Evolutionary conservation across 1,140 invertebrate species (phyloP), one percentile per base, ranked within the genome.

Genomic region (Ptiloglossa arizonensis): DNA sequence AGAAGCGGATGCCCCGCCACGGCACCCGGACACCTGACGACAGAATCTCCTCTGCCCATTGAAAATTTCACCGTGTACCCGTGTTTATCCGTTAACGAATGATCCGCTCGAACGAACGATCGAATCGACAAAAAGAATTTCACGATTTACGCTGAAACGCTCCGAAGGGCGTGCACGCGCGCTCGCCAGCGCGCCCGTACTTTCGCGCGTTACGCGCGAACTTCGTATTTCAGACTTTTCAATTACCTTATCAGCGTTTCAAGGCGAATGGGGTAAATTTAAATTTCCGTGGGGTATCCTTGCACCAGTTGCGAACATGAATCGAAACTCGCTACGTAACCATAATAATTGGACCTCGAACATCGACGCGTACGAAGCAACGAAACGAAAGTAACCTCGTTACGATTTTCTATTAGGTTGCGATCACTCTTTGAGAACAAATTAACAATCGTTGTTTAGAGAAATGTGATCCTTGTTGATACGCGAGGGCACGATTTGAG

Each of bases 51-150:
- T 60, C 15, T 1, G 15, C 2, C 32, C n/a, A 22, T 48, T 15
- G 13, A 17, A 48, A 3, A 24, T 13, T 60, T 48, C 38, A 1
- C 27, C 22, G 11, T 2, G 35, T 3, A 8, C 13, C 0, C 17
- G 27, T 35, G 41, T 60, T 35, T 60, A 48, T 60, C 56, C n/a
- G 22, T 59, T 29, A 35, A 24, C 27, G 38, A 44, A 59, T n/a
- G 68, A 59, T 29, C 32, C 19, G 24, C 38, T 24, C 13, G 4
- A 52, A 35, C 46, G n/a, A 22, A n/a, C 48, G 48, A 22, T 52
- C n/a, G 38, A n/a, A 15, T n/a, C 68, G 19, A 32, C 27, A 29
- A 46, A 32, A 59, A 44, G 22, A 59, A 27, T 35, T n/a, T 13
- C 15, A 19, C 32, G 29, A n/a, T 35, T 57, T 32, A 57, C 17